Percentiles rank a stretch among this genome's conserved stretches.
phyloP scores from a whole-genome alignment of 2,113 vertebrate species.

The Hirundichthys speculiger region DNA sequence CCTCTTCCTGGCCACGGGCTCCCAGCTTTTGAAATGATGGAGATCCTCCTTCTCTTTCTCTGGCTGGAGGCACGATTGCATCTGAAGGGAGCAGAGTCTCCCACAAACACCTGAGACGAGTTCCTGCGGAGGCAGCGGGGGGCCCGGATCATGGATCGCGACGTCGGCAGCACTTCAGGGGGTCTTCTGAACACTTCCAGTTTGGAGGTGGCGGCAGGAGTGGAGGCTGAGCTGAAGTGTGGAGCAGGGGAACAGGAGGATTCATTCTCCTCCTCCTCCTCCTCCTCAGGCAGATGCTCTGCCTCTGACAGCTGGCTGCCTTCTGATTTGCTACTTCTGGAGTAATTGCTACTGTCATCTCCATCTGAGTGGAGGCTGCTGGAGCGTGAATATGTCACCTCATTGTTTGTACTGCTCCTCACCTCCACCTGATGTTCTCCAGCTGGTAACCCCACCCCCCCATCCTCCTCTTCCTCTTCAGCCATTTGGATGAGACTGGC shows the following conservation, averaged over 20 bases:
- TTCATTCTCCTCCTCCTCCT: conserved; percentile 52
- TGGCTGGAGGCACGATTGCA: conserved; percentile 80
- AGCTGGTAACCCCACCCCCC: background rate
- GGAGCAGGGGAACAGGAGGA: conserved; percentile 25
- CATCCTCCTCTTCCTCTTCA: conserved; percentile 68
- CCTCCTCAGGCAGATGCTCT: conserved; percentile 34
- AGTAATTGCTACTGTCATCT: conserved; percentile 41
- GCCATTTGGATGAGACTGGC: conserved; percentile 82
- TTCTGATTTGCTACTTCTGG: conserved; percentile 60
- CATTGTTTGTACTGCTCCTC: conserved; percentile 26
- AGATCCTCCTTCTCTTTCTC: conserved; percentile 68
- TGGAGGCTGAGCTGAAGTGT: background rate
- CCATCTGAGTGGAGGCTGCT: conserved; percentile 67
- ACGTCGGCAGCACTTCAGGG: rapidly evolving
- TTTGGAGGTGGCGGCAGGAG: conserved; percentile 2
- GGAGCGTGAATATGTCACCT: conserved; percentile 40
- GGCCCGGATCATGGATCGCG: conserved; percentile 68
- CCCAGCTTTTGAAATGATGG: conserved; percentile 71
- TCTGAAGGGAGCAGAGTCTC: conserved; percentile 37
- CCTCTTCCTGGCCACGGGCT: conserved; percentile 71
- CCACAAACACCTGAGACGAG: conserved; percentile 78
- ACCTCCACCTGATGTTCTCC: conserved; percentile 66
- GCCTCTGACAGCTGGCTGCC: conserved; percentile 42
- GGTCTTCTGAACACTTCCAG: conserved; percentile 12
- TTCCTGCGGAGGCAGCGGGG: conserved; percentile 82